These are phyloP conservation scores for Keiferia lycopersicella DNA, from an alignment of 2,888 invertebrate species.

Conservation along the genomic window DNA sequence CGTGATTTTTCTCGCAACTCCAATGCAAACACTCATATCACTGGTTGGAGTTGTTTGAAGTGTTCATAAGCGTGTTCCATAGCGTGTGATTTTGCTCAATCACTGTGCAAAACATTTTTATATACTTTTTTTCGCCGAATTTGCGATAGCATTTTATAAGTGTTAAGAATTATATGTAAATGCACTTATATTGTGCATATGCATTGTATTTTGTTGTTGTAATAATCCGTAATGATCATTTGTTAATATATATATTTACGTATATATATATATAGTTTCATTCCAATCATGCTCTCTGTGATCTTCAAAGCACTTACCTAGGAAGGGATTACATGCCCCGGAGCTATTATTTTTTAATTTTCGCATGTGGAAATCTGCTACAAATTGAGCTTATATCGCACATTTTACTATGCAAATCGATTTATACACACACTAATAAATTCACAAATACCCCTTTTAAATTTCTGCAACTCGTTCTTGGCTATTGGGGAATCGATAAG, in stretches of 20 bases:
- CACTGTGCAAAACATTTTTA: not conserved
- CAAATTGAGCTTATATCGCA: no score
- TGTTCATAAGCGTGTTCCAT: slow-evolving; percentile 20
- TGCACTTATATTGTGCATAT: not conserved
- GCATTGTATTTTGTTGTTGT: slow-evolving; percentile 2
- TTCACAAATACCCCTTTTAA: no score
- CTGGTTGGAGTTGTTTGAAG: not conserved
- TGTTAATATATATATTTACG: not conserved
- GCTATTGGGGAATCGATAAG: no score
- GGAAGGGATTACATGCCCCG: not conserved
- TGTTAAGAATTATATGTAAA: not conserved
- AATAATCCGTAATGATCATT: not conserved
- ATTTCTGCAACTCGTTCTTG: no score
- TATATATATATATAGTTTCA: not conserved
- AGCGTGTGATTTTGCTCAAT: slow-evolving; percentile 24
- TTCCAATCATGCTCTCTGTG: slow-evolving; percentile 13
- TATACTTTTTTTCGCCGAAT: not conserved
- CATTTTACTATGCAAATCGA: no score
- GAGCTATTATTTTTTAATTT: no score
- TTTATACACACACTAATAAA: no score
- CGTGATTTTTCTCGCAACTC: no score
- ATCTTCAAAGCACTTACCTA: not conserved
- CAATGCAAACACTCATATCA: not conserved
- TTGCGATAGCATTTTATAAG: not conserved
- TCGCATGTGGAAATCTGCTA: no score